phyloP scores from a whole-genome alignment of 2,113 vertebrate species.

The Arenaria interpres region DNA sequence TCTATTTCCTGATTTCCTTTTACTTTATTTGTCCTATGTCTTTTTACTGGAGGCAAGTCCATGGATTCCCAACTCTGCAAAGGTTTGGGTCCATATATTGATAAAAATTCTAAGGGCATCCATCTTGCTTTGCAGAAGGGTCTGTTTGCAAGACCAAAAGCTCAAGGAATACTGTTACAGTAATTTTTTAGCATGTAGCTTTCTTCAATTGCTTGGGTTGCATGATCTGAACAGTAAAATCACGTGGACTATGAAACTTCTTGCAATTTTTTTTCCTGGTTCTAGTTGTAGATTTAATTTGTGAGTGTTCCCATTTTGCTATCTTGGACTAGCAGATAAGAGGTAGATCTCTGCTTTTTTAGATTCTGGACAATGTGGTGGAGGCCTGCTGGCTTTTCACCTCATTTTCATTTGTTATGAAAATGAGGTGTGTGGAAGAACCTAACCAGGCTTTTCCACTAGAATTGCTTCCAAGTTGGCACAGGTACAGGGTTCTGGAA shows the following conservation, averaged over 20 bases:
- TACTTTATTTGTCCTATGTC: neutral
- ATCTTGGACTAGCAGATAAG: neutral
- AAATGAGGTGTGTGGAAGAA: neutral
- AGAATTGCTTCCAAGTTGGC: neutral
- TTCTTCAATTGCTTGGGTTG: neutral
- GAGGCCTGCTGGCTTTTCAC: neutral
- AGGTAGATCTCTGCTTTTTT: neutral
- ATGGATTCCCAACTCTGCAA: neutral
- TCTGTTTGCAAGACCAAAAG: neutral
- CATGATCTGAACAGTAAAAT: neutral
- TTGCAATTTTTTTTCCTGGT: neutral
- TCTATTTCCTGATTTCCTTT: neutral
- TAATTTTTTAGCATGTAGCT: neutral
- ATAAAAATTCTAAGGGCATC: neutral
- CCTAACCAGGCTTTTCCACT: neutral
- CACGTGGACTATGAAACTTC: neutral
- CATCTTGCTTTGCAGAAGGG: neutral
- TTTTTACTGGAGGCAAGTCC: neutral
- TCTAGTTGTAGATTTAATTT: neutral
- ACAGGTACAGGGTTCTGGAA: neutral
- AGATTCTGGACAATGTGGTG: neutral
- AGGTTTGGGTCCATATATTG: neutral
- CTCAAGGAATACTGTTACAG: neutral
- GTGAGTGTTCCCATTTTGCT: neutral
- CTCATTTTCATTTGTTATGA: neutral